These are phyloP conservation scores for Carcina quercana DNA, from an alignment of 2,888 invertebrate species.

Conservation along the genomic window DNA sequence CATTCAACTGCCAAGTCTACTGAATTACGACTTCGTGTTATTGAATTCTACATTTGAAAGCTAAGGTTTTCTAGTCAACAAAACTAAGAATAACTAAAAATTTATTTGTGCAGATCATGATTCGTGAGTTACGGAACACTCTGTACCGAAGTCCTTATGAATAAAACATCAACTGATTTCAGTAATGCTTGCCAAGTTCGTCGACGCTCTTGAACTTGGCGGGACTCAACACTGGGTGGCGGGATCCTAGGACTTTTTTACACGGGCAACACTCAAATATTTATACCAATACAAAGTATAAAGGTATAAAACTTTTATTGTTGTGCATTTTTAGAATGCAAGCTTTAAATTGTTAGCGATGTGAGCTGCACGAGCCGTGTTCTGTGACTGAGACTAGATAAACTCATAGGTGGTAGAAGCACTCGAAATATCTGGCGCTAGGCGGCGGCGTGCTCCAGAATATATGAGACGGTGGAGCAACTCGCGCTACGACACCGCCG, in stretches of 20 bases:
- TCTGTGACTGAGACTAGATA: slow-evolving; percentile 65
- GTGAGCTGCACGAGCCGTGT: slow-evolving; percentile 52
- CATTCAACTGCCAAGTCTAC: no score
- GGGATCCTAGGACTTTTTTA: slow-evolving; percentile 1
- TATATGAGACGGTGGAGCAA: slow-evolving; percentile 68
- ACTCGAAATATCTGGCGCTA: slow-evolving; percentile 73
- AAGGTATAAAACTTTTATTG: background rate
- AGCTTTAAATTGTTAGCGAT: background rate
- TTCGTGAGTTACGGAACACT: no score
- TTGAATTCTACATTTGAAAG: no score
- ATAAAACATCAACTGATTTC: slow-evolving; percentile 14
- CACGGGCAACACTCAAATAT: slow-evolving; percentile 10
- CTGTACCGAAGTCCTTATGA: slow-evolving; percentile 10
- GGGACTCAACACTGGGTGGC: slow-evolving; percentile 2
- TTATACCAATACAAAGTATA: slow-evolving; percentile 3
- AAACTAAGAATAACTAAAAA: no score
- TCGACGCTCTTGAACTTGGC: slow-evolving; percentile 14
- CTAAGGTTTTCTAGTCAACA: no score
- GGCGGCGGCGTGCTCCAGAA: slow-evolving; percentile 70
- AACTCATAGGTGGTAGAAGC: slow-evolving; percentile 67
- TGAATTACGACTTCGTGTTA: no score
- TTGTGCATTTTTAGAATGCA: background rate
- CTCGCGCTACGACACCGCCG: slow-evolving; percentile 40
- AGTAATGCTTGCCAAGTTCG: slow-evolving; percentile 14
- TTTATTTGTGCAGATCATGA: no score